Evolutionary conservation across 2,888 invertebrate genomes (phyloP).

Genomic region (Drosophila histrio): DNA sequence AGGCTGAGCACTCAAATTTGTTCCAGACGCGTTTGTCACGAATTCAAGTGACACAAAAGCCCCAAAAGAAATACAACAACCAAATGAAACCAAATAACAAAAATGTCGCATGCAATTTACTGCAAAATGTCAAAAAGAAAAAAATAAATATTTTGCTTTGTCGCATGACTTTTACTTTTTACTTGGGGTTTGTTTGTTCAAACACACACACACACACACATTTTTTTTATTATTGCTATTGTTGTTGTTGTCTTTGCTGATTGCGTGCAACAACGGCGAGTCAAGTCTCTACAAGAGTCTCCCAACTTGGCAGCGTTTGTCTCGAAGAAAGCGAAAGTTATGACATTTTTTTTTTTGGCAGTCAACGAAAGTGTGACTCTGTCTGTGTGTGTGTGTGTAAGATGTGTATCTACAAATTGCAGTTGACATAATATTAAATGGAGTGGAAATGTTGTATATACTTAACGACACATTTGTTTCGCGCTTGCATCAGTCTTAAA

Average conservation of each 20-base stretch:
- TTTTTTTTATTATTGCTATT: conserved; percentile 20
- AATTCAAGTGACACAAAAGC: conserved; percentile 60
- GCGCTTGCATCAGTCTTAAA: too few species aligned
- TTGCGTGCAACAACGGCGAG: conserved; percentile 68
- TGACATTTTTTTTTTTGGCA: conserved; percentile 64
- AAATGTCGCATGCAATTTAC: conserved; percentile 72
- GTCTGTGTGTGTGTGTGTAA: conserved; percentile 11
- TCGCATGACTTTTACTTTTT: conserved; percentile 72
- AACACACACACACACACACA: conserved; percentile 36
- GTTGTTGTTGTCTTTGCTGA: conserved; percentile 33
- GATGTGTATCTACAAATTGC: conserved; percentile 68
- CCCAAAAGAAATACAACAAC: conserved; percentile 5
- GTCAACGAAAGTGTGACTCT: conserved; percentile 58
- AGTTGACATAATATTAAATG: conserved; percentile 46
- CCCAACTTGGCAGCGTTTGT: conserved; percentile 41
- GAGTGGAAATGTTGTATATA: background rate
- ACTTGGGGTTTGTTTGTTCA: conserved; percentile 7
- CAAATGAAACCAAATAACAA: conserved; percentile 28
- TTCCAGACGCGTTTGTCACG: conserved; percentile 72
- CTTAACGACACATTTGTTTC: too few species aligned
- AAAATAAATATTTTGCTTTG: conserved; percentile 42
- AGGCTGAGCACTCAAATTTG: conserved; percentile 43
- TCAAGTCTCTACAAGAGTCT: conserved; percentile 32
- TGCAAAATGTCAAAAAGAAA: conserved; percentile 43
- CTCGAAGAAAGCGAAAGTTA: conserved; percentile 73